Evolutionary conservation across 2,888 invertebrate genomes (phyloP).

Genomic region (Stictocephala bisonia): DNA sequence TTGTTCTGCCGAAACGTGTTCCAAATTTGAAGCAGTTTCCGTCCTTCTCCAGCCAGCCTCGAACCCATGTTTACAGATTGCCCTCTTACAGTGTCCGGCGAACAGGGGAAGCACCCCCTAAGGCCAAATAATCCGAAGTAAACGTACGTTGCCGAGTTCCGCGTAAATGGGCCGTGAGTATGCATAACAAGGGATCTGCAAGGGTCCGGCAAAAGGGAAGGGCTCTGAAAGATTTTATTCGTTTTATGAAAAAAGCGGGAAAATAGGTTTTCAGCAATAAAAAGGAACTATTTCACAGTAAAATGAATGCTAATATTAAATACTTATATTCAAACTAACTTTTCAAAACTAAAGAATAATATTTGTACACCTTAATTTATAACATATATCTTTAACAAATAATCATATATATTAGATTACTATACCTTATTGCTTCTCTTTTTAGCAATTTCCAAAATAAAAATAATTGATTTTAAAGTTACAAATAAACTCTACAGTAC

Average conservation of each 20-base stretch:
- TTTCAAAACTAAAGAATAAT: too few relatives aligned
- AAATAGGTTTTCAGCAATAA: too few relatives aligned
- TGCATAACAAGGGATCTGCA: conserved; percentile 18
- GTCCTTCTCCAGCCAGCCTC: neutral
- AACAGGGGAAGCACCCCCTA: neutral
- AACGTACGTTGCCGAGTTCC: neutral
- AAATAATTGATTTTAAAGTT: too few relatives aligned
- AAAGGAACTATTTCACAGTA: too few relatives aligned
- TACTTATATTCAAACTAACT: too few relatives aligned
- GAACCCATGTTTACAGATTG: conserved; percentile 36
- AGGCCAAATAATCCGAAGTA: conserved; percentile 10
- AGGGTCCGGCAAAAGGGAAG: neutral
- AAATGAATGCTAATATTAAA: too few relatives aligned
- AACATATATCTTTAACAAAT: too few relatives aligned
- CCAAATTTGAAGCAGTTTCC: conserved; percentile 30
- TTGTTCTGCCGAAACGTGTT: conserved; percentile 33
- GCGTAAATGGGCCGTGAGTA: conserved; percentile 12
- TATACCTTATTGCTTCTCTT: too few relatives aligned
- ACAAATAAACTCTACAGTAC: too few relatives aligned
- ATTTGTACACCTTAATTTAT: too few relatives aligned
- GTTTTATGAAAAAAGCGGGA: neutral
- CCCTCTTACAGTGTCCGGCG: conserved; percentile 29
- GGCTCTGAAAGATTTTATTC: neutral
- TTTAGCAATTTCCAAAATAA: too few relatives aligned
- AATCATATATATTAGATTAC: too few relatives aligned